phyloP scores from a whole-genome alignment of 2,113 vertebrate genomes.

The Oxyura jamaicensis region DNA sequence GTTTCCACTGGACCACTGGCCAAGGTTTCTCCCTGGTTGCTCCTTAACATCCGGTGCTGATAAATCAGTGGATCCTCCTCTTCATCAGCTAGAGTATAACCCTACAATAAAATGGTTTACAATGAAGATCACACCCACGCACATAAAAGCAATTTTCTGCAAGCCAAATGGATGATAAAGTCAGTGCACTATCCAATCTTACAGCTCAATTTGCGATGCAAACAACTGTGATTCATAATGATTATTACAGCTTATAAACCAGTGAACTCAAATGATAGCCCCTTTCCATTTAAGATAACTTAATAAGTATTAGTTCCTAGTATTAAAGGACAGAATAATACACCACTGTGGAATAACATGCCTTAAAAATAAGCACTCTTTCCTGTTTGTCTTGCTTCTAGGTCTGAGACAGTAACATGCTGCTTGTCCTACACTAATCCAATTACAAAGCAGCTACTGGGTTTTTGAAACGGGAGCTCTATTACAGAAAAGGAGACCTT shows the following conservation, averaged over 20 bases:
- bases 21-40: conserved; percentile 87
- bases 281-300: background rate
- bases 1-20: conserved; percentile 91
- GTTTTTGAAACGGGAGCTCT: background rate
- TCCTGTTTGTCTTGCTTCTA: background rate
- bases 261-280: background rate
- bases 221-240: background rate
- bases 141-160: background rate
- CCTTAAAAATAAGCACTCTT: background rate
- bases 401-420: background rate
- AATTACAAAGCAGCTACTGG: background rate
- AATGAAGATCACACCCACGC: background rate
- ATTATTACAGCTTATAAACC: background rate
- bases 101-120: conserved; percentile 74
- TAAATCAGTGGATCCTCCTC: conserved; percentile 96
- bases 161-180: background rate
- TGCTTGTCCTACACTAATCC: background rate
- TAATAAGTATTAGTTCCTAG: background rate
- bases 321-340: background rate
- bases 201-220: background rate
- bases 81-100: conserved; percentile 97
- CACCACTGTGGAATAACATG: background rate
- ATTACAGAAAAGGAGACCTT: background rate
- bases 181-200: background rate
- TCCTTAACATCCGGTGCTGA: conserved; percentile 89